Conservation (phyloP, 2,113 vertebrate species). For the Uria lomvia region DNA sequence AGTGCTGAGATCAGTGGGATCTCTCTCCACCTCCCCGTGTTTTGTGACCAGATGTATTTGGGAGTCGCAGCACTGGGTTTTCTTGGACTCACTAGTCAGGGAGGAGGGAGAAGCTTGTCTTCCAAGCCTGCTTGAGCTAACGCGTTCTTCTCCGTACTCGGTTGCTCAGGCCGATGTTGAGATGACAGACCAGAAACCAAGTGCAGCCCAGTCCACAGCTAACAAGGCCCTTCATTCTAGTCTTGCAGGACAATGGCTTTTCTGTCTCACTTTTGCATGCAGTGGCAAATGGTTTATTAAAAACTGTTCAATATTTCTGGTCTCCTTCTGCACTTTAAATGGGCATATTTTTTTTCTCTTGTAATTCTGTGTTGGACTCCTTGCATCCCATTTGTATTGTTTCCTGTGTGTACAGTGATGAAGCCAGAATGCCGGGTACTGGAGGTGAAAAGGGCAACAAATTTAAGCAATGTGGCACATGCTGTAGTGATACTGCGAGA, state of each 20-base stretch:
- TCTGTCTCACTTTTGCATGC: background rate
- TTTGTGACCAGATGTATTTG: background rate
- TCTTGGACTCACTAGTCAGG: background rate
- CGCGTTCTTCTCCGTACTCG: background rate
- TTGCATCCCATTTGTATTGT: background rate
- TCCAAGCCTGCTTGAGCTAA: background rate
- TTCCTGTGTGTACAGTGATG: background rate
- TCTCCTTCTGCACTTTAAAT: background rate
- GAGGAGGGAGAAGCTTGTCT: background rate
- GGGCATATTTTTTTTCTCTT: conserved; percentile 15
- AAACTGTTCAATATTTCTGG: conserved; percentile 47
- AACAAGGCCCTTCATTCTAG: conserved; percentile 22
- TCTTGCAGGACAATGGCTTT: background rate
- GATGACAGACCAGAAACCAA: background rate
- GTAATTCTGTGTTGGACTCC: background rate
- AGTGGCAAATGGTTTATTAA: conserved; percentile 54
- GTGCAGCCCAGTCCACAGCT: background rate
- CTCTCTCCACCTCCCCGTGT: background rate
- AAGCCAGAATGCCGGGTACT: background rate
- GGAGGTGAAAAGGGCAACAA: background rate
- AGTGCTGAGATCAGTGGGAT: background rate
- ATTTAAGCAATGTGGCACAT: background rate
- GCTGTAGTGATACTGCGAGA: background rate
- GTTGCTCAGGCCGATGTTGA: background rate
- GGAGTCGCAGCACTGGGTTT: background rate